Conservation (phyloP, 2,797 vertebrate genomes). For the Sphenodon punctatus region DNA sequence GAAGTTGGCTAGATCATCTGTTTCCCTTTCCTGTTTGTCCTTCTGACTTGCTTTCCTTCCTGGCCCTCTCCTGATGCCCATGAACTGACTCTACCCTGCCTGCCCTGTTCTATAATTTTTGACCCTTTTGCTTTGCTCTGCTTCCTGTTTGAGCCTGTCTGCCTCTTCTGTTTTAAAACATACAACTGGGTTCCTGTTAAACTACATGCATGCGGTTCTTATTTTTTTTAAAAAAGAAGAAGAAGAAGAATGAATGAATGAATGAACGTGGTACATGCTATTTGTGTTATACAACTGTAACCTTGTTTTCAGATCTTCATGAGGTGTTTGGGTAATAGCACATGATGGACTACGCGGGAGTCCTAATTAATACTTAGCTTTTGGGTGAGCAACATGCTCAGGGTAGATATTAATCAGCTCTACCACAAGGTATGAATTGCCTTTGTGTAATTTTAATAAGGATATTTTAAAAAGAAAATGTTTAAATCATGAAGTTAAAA, state of each 20-base stretch:
- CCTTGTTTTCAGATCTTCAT: constrained; percentile 20
- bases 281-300: constrained; percentile 6
- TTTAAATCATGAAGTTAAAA: background rate
- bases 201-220: constrained; percentile 27
- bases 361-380: background rate
- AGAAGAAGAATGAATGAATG: too few species aligned
- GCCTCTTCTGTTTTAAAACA: background rate
- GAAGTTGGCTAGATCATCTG: too few species aligned
- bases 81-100: too few species aligned
- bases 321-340: constrained; percentile 28
- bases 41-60: too few species aligned
- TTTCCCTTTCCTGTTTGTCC: too few species aligned
- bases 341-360: background rate
- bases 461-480: background rate
- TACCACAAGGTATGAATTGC: background rate
- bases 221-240: background rate
- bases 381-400: background rate
- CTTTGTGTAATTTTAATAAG: background rate
- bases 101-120: too few species aligned
- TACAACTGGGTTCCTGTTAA: background rate
- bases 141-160: too few species aligned
- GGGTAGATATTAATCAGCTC: background rate
- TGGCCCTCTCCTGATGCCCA: too few species aligned
- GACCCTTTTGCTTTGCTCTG: too few species aligned
- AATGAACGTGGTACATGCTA: background rate